Evolutionary conservation across 2,888 invertebrate species (phyloP).

Genomic region (Ophion costatus): DNA sequence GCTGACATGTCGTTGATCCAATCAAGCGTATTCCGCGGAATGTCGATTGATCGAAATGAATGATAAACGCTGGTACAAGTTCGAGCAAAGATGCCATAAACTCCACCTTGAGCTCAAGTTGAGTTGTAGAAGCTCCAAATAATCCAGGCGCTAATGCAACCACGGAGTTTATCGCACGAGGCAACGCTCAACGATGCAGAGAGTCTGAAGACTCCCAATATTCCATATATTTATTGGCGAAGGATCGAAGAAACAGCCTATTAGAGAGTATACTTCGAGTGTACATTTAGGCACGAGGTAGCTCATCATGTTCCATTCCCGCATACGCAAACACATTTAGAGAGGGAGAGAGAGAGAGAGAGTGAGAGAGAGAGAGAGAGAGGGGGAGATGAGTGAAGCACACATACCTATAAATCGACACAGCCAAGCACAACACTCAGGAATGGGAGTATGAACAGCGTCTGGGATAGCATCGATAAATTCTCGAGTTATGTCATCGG

Average conservation of each 20-base stretch:
- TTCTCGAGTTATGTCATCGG: constrained; percentile 79
- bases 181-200: constrained; percentile 15
- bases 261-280: constrained; percentile 22
- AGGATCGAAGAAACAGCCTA: constrained; percentile 33
- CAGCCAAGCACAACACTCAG: constrained; percentile 33
- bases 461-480: constrained; percentile 77
- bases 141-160: constrained; percentile 12
- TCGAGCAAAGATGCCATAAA: background rate
- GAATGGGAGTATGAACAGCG: constrained; percentile 61
- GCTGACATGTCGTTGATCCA: background rate
- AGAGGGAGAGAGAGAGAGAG: background rate
- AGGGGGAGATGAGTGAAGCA: background rate
- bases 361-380: background rate
- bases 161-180: background rate
- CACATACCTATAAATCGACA: background rate
- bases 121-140: background rate
- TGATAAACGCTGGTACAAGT: background rate
- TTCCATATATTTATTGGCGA: constrained; percentile 18
- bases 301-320: constrained; percentile 29
- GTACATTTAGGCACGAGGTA: constrained; percentile 32
- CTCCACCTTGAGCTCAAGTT: background rate
- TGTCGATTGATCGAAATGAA: background rate
- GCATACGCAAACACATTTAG: constrained; percentile 11
- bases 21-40: background rate
- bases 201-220: constrained; percentile 21